Evolutionary conservation across 2,113 vertebrate species (phyloP), one percentile per base, ranked within the genome.

Genomic region (Riparia riparia): DNA sequence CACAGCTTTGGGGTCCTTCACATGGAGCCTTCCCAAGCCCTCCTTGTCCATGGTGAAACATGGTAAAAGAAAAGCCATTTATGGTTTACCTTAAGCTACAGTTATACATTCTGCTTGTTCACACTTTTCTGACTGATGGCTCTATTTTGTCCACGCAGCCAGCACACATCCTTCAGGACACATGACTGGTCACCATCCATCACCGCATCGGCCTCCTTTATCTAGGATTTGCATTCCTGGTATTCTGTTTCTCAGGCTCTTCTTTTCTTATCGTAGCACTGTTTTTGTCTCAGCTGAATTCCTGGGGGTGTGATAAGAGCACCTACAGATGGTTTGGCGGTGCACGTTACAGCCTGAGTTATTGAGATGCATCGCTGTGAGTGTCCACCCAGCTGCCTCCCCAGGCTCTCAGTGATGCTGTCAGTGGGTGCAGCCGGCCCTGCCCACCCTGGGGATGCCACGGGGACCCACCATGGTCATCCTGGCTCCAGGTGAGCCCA

Each of bases 391-490:
- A 7, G 57, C 64, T 81, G 16, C n/a, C 71, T 47, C 74, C 53
- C 49, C 0, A 1, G 88, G 32, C 60, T 60, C 45, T 19, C 61
- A 1, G 17, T 73, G n/a, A 68, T 84, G 66, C 77, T 71, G 12
- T 82, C 29, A 82, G 61, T 37, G 37, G 37, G 37, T 37, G 37
- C 77, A 77, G 66, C 51, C 21, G 17, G 58, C 73, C n/a, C 37
- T 28, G 80, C 83, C 65, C 34, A 17, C 74, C 2, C 3, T 2
- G 3, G 54, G 32, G 39, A 58, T 28, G 14, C 37, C 74, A 16
- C 6, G 1, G 73, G 81, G 49, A 60, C 11, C 4, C 0, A 2
- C 3, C 50, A 8, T 2, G 0, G 89, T 64, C 81, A 42, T 9
- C 8, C 31, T 3, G 1, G 0, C 60, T 78, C 47, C 77, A 41